phyloP scores from a whole-genome alignment of 2,113 vertebrate species.

The Emydura subglobosa region DNA sequence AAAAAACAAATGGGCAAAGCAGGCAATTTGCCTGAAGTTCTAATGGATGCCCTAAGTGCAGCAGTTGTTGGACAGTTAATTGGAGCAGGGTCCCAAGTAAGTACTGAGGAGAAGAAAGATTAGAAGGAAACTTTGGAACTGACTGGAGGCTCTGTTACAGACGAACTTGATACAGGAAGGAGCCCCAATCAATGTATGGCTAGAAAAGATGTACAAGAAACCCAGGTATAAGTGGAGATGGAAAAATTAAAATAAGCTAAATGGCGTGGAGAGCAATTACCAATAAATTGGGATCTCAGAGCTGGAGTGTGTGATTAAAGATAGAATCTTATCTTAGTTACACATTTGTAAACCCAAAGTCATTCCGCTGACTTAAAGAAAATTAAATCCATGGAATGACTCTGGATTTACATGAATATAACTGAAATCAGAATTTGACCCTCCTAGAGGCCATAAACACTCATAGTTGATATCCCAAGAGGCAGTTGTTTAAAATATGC shows the following conservation, averaged over 20 bases:
- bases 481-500: background rate
- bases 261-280: conserved; percentile 17
- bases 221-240: background rate
- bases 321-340: conserved; percentile 67
- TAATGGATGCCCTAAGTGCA: too few species aligned
- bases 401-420: conserved; percentile 45
- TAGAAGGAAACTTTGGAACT: background rate
- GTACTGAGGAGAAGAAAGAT: background rate
- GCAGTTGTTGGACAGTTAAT: too few species aligned
- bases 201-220: background rate
- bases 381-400: conserved; percentile 65
- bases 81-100: too few species aligned
- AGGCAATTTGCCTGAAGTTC: too few species aligned
- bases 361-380: conserved; percentile 43
- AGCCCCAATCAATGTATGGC: background rate
- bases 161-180: background rate
- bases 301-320: conserved; percentile 39
- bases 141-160: background rate
- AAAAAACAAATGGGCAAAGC: too few species aligned
- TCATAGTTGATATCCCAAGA: background rate
- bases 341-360: conserved; percentile 25
- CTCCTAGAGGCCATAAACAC: background rate
- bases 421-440: conserved; percentile 34
- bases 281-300: background rate
- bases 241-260: conserved; percentile 23